phyloP scores from a whole-genome alignment of 2,797 vertebrate species.

The Uromys caudimaculatus region DNA sequence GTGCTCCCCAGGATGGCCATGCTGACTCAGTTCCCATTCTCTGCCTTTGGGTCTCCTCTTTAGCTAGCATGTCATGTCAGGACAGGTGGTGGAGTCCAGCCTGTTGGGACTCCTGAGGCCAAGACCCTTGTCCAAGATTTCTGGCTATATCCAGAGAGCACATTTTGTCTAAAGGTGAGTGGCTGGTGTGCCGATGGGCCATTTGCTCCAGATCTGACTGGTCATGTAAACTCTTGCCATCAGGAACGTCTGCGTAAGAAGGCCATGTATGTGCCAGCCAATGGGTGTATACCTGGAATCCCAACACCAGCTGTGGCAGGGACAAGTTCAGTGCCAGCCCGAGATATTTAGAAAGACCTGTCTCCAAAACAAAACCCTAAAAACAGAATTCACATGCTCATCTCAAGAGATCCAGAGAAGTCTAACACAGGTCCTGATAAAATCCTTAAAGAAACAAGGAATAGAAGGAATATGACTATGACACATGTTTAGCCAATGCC shows the following conservation, averaged over 20 bases:
- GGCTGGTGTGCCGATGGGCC: not conserved
- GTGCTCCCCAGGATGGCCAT: not conserved
- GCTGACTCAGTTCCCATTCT: not conserved
- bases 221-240: not conserved
- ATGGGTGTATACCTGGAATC: not conserved
- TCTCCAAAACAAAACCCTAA: not conserved
- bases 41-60: not conserved
- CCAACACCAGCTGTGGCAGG: not conserved
- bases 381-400: not conserved
- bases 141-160: not conserved
- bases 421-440: not conserved
- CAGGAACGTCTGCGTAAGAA: not conserved
- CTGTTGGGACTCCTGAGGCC: not conserved
- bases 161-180: constrained; percentile 26
- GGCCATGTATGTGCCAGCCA: not conserved
- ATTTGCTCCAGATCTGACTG: not conserved
- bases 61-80: too few relatives aligned
- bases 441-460: not conserved
- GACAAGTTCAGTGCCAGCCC: not conserved
- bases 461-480: not conserved
- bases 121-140: not conserved
- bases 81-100: not conserved
- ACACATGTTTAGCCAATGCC: not conserved
- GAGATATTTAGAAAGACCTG: not conserved
- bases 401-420: not conserved